Evolutionary conservation across 2,113 vertebrate species (phyloP), one percentile per base, ranked within the genome.

Genomic region (Chinchilla lanigera): DNA sequence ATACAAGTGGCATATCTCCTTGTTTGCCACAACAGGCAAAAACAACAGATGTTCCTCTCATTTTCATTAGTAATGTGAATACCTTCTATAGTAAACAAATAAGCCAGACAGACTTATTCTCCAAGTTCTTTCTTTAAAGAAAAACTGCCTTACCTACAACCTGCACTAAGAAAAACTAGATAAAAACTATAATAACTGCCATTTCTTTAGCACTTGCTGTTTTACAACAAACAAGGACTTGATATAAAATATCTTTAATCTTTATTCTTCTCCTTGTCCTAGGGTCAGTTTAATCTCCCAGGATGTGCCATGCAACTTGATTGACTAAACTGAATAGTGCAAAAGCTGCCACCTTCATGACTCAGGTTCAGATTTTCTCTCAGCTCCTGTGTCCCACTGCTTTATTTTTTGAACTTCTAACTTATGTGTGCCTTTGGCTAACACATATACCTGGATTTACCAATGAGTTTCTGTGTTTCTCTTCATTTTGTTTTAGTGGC

Each of bases 391-490:
- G 86, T 24, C 69, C 50, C 22, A 44, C 14, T 6, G 0, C 50
- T 94, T 93, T 92, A n/a, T 26, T 89, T 97, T 85, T 60, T 87
- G 30, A 90, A 78, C 20, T 87, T 17, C 56, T 67, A 85, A 92
- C 8, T 28, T 73, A 9, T 78, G 4, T 63, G 75, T 38, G 14
- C 33, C 54, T 71, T 93, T 81, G 47, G 61, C 50, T 63, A 75
- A 58, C 35, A 54, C 54, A 65, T 2, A 4, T 91, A 81, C 19
- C 56, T 52, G 60, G 84, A 30, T 93, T 86, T 52, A 54, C 83
- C 52, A 86, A 67, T 50, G 2, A 60, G 41, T 52, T 90, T 69
- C 73, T 93, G 83, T n/a, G 50, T 58, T 82, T 73, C 44, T 20
- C 60, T 92, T 73, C 69, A 75, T 35, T 65, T 63, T 65, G 41